Percentiles rank a stretch among this genome's conserved stretches.
Conservation (phyloP, 1,140 invertebrate genomes). For the Paracyclopina nana region DNA sequence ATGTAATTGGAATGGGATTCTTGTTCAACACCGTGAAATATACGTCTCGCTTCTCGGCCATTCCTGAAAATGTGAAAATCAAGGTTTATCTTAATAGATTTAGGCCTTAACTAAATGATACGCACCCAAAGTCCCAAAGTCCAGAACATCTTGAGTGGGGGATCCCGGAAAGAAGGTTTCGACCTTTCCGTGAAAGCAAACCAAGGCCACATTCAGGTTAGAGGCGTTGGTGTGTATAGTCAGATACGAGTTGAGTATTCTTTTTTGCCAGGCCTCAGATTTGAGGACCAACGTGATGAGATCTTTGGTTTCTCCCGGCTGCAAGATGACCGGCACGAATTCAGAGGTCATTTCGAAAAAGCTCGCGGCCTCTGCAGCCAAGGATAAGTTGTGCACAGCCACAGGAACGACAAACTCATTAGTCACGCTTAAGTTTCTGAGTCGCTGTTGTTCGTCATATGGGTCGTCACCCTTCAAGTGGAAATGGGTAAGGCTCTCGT, state of each 20-base stretch:
- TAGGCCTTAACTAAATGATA: no score
- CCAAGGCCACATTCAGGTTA: conserved; percentile 40
- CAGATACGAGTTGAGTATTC: conserved; percentile 41
- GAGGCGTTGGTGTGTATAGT: conserved; percentile 51
- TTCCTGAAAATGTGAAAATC: no score
- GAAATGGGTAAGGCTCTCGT: conserved; percentile 11
- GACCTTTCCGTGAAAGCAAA: conserved; percentile 52
- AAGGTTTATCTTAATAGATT: no score
- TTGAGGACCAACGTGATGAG: conserved; percentile 38
- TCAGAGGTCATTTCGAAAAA: conserved; percentile 44
- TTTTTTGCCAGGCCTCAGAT: conserved; percentile 29
- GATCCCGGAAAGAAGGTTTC: conserved; percentile 29
- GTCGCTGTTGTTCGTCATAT: neutral
- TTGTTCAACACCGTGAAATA: conserved; percentile 50
- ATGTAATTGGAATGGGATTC: conserved; percentile 47
- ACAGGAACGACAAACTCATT: conserved; percentile 48
- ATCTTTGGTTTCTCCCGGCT: conserved; percentile 36
- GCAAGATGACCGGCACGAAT: conserved; percentile 38
- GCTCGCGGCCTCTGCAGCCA: conserved; percentile 32
- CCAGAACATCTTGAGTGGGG: conserved; percentile 37
- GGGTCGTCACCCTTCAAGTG: neutral
- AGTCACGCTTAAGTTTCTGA: conserved; percentile 37
- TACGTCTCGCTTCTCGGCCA: conserved; percentile 40
- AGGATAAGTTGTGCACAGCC: conserved; percentile 44
- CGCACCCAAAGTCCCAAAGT: conserved; percentile 56